phyloP scores from a whole-genome alignment of 2,113 vertebrate species.

The Eublepharis macularius region DNA sequence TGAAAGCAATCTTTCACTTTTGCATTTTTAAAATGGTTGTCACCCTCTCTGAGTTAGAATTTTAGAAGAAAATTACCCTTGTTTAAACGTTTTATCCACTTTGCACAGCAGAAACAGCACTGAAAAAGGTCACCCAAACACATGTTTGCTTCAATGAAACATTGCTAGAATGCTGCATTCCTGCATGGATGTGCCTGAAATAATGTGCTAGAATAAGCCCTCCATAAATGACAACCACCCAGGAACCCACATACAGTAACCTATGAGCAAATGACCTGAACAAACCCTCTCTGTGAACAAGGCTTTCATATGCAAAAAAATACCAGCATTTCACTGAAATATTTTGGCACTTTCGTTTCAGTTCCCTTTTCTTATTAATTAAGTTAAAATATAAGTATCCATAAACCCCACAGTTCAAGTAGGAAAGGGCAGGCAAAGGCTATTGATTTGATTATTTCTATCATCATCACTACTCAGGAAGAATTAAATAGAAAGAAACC shows the following conservation, averaged over 20 bases:
- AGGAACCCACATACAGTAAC: neutral
- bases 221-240: neutral
- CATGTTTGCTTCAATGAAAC: neutral
- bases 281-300: neutral
- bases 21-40: neutral
- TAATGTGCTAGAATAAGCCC: neutral
- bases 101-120: neutral
- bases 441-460: constrained; percentile 18
- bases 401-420: neutral
- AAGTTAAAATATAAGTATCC: constrained; percentile 8
- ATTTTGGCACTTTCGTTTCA: neutral
- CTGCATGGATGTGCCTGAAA: neutral
- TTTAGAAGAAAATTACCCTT: neutral
- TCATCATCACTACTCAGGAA: constrained; percentile 19
- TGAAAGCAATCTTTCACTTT: neutral
- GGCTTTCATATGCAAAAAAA: neutral
- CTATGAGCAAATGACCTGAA: neutral
- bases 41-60: neutral
- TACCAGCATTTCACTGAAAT: neutral
- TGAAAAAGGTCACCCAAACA: neutral
- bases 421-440: neutral
- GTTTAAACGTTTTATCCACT: neutral
- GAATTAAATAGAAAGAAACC: constrained; percentile 21
- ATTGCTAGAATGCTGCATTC: neutral
- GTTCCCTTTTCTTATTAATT: constrained; percentile 1